Conservation (phyloP, 37 sponge, comb jelly and placozoan genomes). For the Halichondria panicea region DNA sequence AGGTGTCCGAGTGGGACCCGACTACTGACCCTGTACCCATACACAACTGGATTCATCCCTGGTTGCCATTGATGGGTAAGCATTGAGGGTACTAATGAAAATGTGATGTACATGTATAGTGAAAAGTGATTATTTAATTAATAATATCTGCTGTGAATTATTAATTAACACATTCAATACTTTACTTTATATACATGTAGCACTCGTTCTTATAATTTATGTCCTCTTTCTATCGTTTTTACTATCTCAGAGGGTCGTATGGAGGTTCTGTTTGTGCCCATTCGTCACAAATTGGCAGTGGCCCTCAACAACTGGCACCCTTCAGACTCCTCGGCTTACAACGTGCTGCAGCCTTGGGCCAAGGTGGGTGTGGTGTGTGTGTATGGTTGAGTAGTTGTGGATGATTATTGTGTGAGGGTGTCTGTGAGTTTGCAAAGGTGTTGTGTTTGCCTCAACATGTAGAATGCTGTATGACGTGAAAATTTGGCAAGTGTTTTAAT, state of each 20-base stretch:
- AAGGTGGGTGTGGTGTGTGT: conserved; percentile 42
- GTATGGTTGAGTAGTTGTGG: no score
- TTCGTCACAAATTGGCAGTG: conserved; percentile 89
- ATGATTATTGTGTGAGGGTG: no score
- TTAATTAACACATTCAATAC: background rate
- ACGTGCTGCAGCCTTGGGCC: conserved; percentile 93
- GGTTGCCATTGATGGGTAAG: conserved; percentile 91
- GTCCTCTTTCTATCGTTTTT: no score
- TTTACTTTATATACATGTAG: background rate
- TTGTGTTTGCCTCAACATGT: no score
- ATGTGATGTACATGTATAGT: no score
- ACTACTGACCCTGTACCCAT: conserved; percentile 90
- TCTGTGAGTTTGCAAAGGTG: no score
- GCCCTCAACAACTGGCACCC: conserved; percentile 96
- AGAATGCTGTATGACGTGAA: no score
- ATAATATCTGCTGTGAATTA: no score
- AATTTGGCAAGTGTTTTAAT: no score
- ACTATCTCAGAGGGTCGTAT: conserved; percentile 47
- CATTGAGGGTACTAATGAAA: background rate
- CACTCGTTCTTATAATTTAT: background rate
- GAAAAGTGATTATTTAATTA: no score
- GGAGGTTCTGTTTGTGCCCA: conserved; percentile 81
- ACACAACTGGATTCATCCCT: conserved; percentile 97
- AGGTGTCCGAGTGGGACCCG: conserved; percentile 93
- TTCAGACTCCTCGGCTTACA: conserved; percentile 90